phyloP scores from a whole-genome alignment of 2,888 invertebrate species.

The Tuta absoluta region DNA sequence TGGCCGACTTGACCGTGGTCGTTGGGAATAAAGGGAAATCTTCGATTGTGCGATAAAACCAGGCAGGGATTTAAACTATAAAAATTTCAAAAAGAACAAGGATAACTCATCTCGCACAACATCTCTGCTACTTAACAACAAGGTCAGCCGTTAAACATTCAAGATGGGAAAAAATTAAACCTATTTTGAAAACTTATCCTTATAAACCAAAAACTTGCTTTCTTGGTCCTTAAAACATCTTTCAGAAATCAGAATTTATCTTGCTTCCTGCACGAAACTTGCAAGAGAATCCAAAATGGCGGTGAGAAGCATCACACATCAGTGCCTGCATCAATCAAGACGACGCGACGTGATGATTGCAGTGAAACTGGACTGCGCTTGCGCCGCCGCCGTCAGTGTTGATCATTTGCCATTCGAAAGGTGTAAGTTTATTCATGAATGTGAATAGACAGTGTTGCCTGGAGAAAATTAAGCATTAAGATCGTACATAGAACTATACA shows the following conservation, averaged over 20 bases:
- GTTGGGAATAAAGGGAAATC: too few relatives aligned
- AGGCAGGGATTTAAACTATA: too few relatives aligned
- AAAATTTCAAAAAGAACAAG: too few relatives aligned
- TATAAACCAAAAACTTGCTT: too few relatives aligned
- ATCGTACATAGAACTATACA: too few relatives aligned
- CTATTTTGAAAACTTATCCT: too few relatives aligned
- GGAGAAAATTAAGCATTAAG: constrained; percentile 7
- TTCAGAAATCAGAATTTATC: neutral
- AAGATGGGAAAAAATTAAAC: too few relatives aligned
- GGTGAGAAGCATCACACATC: neutral
- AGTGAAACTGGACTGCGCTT: neutral
- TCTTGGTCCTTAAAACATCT: neutral
- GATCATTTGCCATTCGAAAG: constrained; percentile 12
- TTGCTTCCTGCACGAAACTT: neutral
- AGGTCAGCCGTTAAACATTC: too few relatives aligned
- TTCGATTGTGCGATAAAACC: too few relatives aligned
- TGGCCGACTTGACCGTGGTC: too few relatives aligned
- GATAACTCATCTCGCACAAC: too few relatives aligned
- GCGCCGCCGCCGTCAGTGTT: constrained; percentile 8
- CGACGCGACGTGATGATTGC: constrained; percentile 7
- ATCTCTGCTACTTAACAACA: too few relatives aligned
- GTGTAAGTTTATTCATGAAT: constrained; percentile 11
- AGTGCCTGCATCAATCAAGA: constrained; percentile 14
- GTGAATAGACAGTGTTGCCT: neutral
- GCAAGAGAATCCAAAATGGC: constrained; percentile 1